Evolutionary conservation across 1,140 invertebrate species (phyloP).

Genomic region (Diachasmimorpha longicaudata): DNA sequence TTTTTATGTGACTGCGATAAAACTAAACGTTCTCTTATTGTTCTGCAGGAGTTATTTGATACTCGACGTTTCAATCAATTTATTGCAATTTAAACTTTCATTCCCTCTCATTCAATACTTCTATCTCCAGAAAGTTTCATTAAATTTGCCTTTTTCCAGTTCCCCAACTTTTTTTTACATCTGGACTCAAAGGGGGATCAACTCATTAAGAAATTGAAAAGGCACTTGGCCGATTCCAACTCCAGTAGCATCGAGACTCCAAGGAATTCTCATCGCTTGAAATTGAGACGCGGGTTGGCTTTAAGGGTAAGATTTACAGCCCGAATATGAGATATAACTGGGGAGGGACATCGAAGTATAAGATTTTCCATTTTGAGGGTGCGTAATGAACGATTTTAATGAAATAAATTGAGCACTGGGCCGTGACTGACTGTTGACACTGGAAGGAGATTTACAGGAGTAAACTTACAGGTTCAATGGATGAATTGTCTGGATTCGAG

Average conservation of each 20-base stretch:
- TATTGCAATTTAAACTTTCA: no score
- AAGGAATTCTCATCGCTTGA: not conserved
- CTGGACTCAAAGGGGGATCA: not conserved
- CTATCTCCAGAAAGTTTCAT: not conserved
- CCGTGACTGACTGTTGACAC: not conserved
- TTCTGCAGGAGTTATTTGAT: no score
- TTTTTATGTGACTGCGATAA: no score
- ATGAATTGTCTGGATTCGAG: no score
- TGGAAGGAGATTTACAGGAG: not conserved
- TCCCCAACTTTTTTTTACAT: not conserved
- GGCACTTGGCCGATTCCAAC: not conserved
- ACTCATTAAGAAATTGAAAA: conserved; percentile 5
- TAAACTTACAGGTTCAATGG: not conserved
- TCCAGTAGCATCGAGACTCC: not conserved
- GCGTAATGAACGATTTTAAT: conserved; percentile 21
- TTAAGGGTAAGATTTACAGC: not conserved
- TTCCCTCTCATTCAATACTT: not conserved
- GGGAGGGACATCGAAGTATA: not conserved
- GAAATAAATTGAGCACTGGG: conserved; percentile 24
- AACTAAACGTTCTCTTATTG: no score
- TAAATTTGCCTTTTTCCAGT: not conserved
- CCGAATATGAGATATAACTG: not conserved
- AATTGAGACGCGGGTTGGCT: conserved; percentile 3
- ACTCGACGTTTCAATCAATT: no score
- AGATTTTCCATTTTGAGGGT: not conserved